Percentiles rank a stretch among this genome's conserved stretches.
Evolutionary conservation across 2,113 vertebrate species (phyloP).

Genomic region (Aix galericulata): DNA sequence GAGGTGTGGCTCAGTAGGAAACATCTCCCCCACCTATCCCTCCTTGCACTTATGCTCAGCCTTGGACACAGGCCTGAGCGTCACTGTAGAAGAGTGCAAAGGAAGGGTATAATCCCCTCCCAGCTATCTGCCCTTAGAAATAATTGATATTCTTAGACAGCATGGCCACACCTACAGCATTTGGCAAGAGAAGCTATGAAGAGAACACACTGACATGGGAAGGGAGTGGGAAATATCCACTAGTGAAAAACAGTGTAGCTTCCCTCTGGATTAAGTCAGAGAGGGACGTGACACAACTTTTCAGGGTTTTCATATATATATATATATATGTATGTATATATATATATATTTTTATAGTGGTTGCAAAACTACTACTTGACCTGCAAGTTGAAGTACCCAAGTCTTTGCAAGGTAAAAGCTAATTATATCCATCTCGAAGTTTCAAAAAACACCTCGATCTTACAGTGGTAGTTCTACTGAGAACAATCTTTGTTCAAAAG

Average conservation of each 20-base stretch:
- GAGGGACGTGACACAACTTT: neutral
- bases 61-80: neutral
- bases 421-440: neutral
- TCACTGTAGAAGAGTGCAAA: neutral
- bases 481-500: neutral
- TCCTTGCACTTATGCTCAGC: neutral
- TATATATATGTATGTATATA: no score
- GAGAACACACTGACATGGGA: neutral
- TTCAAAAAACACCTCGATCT: neutral
- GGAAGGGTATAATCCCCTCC: neutral
- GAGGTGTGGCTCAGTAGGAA: neutral
- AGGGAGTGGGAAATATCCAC: neutral
- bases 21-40: neutral
- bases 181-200: neutral
- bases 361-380: neutral
- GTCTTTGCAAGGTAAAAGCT: neutral
- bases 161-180: neutral
- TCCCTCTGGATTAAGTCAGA: neutral
- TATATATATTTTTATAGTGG: neutral
- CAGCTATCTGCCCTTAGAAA: neutral
- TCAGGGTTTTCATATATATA: rapidly evolving
- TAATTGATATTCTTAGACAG: neutral
- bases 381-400: neutral
- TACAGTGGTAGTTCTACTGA: neutral
- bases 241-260: neutral